Evolutionary conservation across 2,113 vertebrate species (phyloP).

Genomic region (Sus scrofa): T2T-Sscrofa CM000826.6:148833501-148834000

Average conservation of each 20-base stretch:
- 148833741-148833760: background rate
- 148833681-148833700: too few relatives aligned
- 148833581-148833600: too few relatives aligned
- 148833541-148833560: too few relatives aligned
- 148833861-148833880: background rate
- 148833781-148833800: background rate
- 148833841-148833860: background rate
- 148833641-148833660: too few relatives aligned
- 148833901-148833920: background rate
- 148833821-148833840: too few relatives aligned
- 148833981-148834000: background rate
- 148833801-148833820: background rate
- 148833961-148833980: background rate
- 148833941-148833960: background rate
- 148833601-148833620: too few relatives aligned
- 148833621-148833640: too few relatives aligned
- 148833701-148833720: background rate
- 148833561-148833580: too few relatives aligned
- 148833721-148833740: too few relatives aligned
- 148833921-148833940: background rate
- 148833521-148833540: too few relatives aligned
- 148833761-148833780: background rate
- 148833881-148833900: background rate
- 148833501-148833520: too few relatives aligned
- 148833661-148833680: too few relatives aligned